These are phyloP conservation scores for Cremastinae sp. DNA, from an alignment of 2,888 invertebrate species.

Conservation along the genomic window DNA sequence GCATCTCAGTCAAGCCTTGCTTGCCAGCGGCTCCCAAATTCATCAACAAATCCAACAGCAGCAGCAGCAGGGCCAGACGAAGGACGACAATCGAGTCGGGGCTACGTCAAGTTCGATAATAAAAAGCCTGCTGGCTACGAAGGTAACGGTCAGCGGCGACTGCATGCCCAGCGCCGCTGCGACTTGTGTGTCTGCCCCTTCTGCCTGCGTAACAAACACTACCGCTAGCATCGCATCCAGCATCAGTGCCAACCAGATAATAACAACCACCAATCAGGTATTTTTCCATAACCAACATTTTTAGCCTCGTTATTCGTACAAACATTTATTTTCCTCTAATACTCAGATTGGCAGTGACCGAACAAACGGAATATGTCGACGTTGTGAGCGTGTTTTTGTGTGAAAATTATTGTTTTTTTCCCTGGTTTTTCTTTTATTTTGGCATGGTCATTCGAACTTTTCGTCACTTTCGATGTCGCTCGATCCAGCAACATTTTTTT, in stretches of 20 bases:
- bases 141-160: constrained; percentile 86
- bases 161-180: constrained; percentile 81
- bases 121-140: constrained; percentile 96
- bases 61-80: constrained; percentile 69
- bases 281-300: constrained; percentile 64
- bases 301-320: constrained; percentile 45
- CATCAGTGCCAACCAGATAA: constrained; percentile 81
- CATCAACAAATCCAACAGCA: constrained; percentile 67
- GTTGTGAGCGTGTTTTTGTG: constrained; percentile 1
- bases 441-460: background rate
- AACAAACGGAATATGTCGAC: background rate
- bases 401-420: background rate
- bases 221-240: constrained; percentile 80
- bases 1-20: constrained; percentile 84
- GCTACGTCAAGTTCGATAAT: constrained; percentile 90
- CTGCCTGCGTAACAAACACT: constrained; percentile 80
- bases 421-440: background rate
- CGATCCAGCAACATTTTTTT: background rate
- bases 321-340: constrained; percentile 9
- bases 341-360: background rate
- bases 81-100: constrained; percentile 76
- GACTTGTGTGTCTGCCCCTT: constrained; percentile 79
- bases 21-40: constrained; percentile 79
- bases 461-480: no score
- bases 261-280: constrained; percentile 80